A percentile compares a stretch with the other conserved stretches of the same genome.
phyloP scores from a whole-genome alignment of 2,888 invertebrate species.

The Pollenia amentaria region DNA sequence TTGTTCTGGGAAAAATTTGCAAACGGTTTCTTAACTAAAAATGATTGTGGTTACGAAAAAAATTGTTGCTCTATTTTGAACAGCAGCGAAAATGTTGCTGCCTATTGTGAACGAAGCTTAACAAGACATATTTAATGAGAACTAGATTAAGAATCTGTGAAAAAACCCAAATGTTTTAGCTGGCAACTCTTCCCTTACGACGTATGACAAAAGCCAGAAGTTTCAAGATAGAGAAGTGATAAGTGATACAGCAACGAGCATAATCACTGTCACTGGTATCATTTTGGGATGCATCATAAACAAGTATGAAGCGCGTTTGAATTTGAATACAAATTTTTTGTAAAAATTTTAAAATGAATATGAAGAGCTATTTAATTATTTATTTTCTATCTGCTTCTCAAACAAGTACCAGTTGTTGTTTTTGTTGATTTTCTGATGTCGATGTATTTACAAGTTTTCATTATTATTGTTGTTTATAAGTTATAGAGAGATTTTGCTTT shows the following conservation, averaged over 20 bases:
- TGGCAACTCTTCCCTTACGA: background rate
- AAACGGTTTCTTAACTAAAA: too few species aligned
- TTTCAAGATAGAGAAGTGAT: background rate
- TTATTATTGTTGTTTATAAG: slow-evolving; percentile 18
- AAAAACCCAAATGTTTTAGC: background rate
- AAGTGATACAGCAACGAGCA: background rate
- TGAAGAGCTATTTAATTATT: slow-evolving; percentile 54
- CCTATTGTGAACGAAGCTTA: too few species aligned
- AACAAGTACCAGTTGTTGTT: slow-evolving; percentile 44
- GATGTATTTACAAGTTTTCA: slow-evolving; percentile 4
- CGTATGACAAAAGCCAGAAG: background rate
- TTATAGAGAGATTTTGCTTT: slow-evolving; percentile 34
- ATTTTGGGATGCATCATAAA: background rate
- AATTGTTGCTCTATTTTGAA: too few species aligned
- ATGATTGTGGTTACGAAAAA: too few species aligned
- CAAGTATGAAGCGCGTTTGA: slow-evolving; percentile 18
- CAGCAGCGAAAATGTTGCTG: too few species aligned
- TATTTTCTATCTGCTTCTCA: slow-evolving; percentile 39
- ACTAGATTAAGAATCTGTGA: too few species aligned
- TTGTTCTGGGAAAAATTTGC: too few species aligned
- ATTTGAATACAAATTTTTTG: slow-evolving; percentile 24
- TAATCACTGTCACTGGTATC: background rate
- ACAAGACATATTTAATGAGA: too few species aligned
- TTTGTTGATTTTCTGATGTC: background rate
- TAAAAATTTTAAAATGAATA: slow-evolving; percentile 43